Evolutionary conservation across 2,888 invertebrate species (phyloP).

Genomic region (Monochamus alternatus): DNA sequence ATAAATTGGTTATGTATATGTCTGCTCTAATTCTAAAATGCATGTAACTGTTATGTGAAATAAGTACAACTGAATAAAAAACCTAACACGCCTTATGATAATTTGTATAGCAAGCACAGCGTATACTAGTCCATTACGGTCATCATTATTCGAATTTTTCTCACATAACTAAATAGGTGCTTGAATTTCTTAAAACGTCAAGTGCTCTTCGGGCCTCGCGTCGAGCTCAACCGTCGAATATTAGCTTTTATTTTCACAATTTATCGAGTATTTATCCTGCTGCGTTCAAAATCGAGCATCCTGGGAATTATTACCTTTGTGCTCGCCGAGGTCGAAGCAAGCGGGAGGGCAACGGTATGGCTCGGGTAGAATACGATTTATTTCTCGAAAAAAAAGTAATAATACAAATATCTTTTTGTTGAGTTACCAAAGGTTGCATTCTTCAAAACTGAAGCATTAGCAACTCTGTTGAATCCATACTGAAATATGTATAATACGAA

Average conservation of each 20-base stretch:
- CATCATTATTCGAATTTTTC: constrained; percentile 17
- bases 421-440: background rate
- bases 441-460: background rate
- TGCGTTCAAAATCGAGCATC: constrained; percentile 49
- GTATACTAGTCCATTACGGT: background rate
- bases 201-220: constrained; percentile 29
- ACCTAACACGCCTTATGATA: too few relatives aligned
- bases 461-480: background rate
- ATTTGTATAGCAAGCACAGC: too few relatives aligned
- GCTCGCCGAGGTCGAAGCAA: constrained; percentile 45
- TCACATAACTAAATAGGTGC: constrained; percentile 35
- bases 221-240: constrained; percentile 40
- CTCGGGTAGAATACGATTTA: background rate
- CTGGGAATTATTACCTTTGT: constrained; percentile 52
- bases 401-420: background rate
- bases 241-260: constrained; percentile 51
- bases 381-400: background rate
- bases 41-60: too few relatives aligned
- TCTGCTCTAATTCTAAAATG: too few relatives aligned
- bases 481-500: too few relatives aligned
- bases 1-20: too few relatives aligned
- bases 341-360: constrained; percentile 42
- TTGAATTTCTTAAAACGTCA: constrained; percentile 36
- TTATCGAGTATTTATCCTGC: constrained; percentile 53
- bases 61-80: too few relatives aligned